phyloP scores from a whole-genome alignment of 2,888 invertebrate species.

The Drosophila kanekoi region DNA sequence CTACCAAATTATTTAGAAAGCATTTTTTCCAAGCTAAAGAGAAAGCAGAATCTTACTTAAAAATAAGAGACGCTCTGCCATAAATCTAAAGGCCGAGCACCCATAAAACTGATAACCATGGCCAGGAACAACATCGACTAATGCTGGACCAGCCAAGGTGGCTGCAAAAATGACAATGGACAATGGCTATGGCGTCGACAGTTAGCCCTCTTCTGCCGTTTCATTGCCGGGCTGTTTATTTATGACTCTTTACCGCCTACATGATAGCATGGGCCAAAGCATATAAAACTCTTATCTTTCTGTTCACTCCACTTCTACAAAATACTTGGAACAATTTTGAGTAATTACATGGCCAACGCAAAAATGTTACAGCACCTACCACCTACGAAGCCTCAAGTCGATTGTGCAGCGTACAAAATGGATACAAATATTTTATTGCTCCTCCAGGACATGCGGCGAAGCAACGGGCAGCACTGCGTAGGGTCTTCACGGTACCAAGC shows the following conservation, averaged over 20 bases:
- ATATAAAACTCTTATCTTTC: slow-evolving; percentile 53
- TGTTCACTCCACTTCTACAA: slow-evolving; percentile 7
- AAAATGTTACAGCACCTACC: slow-evolving; percentile 62
- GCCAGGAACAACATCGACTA: slow-evolving; percentile 30
- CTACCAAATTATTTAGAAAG: too few species aligned
- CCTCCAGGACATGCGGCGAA: slow-evolving; percentile 73
- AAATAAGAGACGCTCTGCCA: slow-evolving; percentile 37
- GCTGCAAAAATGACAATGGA: slow-evolving; percentile 26
- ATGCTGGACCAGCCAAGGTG: slow-evolving; percentile 7
- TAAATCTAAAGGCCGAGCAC: slow-evolving; percentile 71
- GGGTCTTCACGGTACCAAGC: slow-evolving; percentile 50
- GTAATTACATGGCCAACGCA: slow-evolving; percentile 74
- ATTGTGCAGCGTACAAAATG: slow-evolving; percentile 52
- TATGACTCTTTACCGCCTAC: slow-evolving; percentile 77
- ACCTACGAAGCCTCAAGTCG: slow-evolving; percentile 10
- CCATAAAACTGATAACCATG: slow-evolving; percentile 82
- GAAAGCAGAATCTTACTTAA: slow-evolving; percentile 37
- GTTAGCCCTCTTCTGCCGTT: slow-evolving; percentile 5
- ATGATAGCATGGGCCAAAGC: slow-evolving; percentile 58
- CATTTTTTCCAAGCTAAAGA: too few species aligned
- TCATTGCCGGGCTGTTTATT: slow-evolving; percentile 64
- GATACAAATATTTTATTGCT: slow-evolving; percentile 81
- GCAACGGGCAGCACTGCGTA: slow-evolving; percentile 34
- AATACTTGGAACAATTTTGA: slow-evolving; percentile 64
- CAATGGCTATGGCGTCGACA: slow-evolving; percentile 12